Base-by-base conservation (phyloP, 2,113 vertebrate genomes). In the Thalassarche chlororhynchos region DNA sequence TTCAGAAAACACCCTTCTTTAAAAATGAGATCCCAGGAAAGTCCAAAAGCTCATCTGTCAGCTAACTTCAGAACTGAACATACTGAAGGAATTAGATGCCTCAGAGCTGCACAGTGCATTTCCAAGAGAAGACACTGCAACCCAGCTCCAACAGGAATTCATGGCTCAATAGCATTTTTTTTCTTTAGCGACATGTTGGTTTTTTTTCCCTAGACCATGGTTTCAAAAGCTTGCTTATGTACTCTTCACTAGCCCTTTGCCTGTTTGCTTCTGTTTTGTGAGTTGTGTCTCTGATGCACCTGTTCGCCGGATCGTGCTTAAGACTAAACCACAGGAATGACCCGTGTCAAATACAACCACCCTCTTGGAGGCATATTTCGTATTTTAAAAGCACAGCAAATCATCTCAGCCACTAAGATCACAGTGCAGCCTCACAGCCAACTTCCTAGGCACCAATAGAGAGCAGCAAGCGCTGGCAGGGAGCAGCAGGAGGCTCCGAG, bases 131-230 rank as follows among this genome's bases (percentile, higher is more conserved):
- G 17, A 14, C 19, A 54, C 10, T 20, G 34, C 14, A 70, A 44
- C 2, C 1, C 36, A 32, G 14, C 4, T 38, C 8, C 26, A 54
- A 12, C 5, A 38, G 9, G 6, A 78, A 47, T 19, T 76, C 2
- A 28, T 6, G 5, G 10, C 8, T 87, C 26, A 38, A 10, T 0
- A 42, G 25, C 24, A 10, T 13, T 18, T 60, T 25, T 66, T 34
- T 49, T 31, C 12, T 87, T 82, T 7, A 36, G 26, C 0, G 0
- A 9, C 10, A 64, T 2, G 28, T 2, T 13, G 12, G 5, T 4
- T 24, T 55, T 16, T 3, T 6, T 6, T 1, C 19, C 4, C 20
- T 14, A 32, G 1, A 12, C 8, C 12, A 36, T 2, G 2, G 18
- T 58, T 80, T 36, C 42, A 58, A 76, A 95, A 76, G 15, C 13